Evolutionary conservation across 2,888 invertebrate genomes (phyloP).

Genomic region (Prosapia bicincta): DNA sequence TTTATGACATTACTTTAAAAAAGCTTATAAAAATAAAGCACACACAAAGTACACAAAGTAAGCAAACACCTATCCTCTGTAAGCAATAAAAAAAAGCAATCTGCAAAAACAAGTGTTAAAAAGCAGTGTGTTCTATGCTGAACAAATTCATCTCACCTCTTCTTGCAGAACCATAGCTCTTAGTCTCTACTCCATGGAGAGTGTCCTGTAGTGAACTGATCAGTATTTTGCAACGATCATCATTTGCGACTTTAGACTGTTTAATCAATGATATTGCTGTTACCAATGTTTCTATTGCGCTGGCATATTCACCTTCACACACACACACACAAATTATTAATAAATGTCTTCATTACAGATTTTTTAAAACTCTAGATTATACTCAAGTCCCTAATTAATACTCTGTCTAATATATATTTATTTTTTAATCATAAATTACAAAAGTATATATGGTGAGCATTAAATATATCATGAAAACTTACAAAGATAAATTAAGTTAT

Average conservation of each 20-base stretch:
- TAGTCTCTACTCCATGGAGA: conserved; percentile 94
- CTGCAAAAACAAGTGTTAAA: neutral
- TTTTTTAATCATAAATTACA: neutral
- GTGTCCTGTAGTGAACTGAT: conserved; percentile 97
- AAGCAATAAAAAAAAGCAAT: too few relatives aligned
- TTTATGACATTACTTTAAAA: too few relatives aligned
- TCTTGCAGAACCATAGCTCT: conserved; percentile 81
- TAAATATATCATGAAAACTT: too few relatives aligned
- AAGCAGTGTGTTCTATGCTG: neutral
- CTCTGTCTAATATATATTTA: too few relatives aligned
- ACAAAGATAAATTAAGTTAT: too few relatives aligned
- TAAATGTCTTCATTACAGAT: too few relatives aligned
- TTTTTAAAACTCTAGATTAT: too few relatives aligned
- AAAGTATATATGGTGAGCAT: neutral
- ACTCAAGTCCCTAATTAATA: too few relatives aligned
- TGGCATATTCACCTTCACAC: conserved; percentile 79
- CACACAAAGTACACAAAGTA: too few relatives aligned
- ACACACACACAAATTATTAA: too few relatives aligned
- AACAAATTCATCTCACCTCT: conserved; percentile 50
- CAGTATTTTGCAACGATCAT: conserved; percentile 96
- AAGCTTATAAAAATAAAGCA: too few relatives aligned
- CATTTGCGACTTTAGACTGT: conserved; percentile 93
- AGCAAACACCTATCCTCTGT: too few relatives aligned
- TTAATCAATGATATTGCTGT: conserved; percentile 98
- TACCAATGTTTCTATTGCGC: conserved; percentile 97